Conservation (phyloP, 2,113 vertebrate species). For the Miniopterus natalensis region DNA sequence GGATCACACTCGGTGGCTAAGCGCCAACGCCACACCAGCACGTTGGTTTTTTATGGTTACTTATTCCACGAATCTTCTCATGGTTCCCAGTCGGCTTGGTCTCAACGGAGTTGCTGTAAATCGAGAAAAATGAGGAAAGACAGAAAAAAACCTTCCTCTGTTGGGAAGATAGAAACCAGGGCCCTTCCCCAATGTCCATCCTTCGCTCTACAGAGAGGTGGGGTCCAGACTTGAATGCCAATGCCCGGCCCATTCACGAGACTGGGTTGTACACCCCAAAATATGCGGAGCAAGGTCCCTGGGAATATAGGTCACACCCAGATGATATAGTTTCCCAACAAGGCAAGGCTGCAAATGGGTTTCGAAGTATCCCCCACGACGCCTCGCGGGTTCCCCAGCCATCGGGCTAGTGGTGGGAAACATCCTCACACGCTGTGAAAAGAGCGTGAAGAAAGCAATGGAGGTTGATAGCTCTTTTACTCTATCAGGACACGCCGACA, state of each 20-base stretch:
- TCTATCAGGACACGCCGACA: background rate
- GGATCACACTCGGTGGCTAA: background rate
- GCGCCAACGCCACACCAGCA: background rate
- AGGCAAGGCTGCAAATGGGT: background rate
- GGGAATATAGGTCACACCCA: accelerated
- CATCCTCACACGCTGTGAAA: background rate
- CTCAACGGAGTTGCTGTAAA: background rate
- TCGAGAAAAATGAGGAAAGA: background rate
- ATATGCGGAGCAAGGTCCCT: too few relatives aligned
- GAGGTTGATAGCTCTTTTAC: background rate
- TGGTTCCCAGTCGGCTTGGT: background rate
- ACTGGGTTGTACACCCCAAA: background rate
- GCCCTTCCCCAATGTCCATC: background rate
- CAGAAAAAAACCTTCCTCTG: background rate
- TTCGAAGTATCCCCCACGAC: background rate
- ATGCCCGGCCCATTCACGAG: background rate
- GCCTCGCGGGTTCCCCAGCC: background rate
- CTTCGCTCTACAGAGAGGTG: background rate
- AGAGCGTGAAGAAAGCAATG: background rate
- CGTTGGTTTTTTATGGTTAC: background rate
- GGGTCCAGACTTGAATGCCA: background rate
- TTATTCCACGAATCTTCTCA: background rate
- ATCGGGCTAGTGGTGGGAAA: background rate
- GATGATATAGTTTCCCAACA: accelerated
- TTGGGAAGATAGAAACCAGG: too few relatives aligned